Conservation (phyloP, 2,888 invertebrate species). For the Marronus borbonicus region DNA sequence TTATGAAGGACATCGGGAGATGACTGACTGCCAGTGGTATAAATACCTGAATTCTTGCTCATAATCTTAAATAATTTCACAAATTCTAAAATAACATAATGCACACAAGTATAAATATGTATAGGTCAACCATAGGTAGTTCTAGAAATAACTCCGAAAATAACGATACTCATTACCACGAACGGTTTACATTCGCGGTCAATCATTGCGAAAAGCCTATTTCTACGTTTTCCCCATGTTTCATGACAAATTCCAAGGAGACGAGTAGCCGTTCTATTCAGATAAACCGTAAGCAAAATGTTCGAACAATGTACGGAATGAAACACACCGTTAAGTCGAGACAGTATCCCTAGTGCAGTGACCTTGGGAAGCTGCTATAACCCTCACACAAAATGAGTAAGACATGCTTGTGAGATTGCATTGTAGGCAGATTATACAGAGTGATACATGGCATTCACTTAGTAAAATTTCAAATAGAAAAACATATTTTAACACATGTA, state of each 20-base stretch:
- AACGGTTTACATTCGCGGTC: neutral
- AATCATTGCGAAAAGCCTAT: conserved; percentile 11
- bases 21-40: neutral
- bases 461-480: neutral
- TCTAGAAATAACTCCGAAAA: conserved; percentile 19
- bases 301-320: conserved; percentile 59
- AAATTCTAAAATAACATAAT: conserved; percentile 8
- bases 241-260: conserved; percentile 3
- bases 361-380: conserved; percentile 58
- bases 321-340: conserved; percentile 59
- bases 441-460: too few relatives aligned
- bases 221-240: conserved; percentile 16
- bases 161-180: conserved; percentile 1
- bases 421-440: conserved; percentile 4
- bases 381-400: conserved; percentile 21
- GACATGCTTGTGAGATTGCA: conserved; percentile 11
- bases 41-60: conserved; percentile 17
- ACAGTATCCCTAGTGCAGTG: conserved; percentile 59
- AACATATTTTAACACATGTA: too few relatives aligned
- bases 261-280: conserved; percentile 4
- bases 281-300: conserved; percentile 53
- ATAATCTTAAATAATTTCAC: conserved; percentile 24
- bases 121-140: conserved; percentile 10
- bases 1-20: neutral
- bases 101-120: conserved; percentile 16